A percentile compares a stretch with the other conserved stretches of the same genome.
Evolutionary conservation across 2,797 vertebrate species (phyloP).

Genomic region (Liparis tanakae): DNA sequence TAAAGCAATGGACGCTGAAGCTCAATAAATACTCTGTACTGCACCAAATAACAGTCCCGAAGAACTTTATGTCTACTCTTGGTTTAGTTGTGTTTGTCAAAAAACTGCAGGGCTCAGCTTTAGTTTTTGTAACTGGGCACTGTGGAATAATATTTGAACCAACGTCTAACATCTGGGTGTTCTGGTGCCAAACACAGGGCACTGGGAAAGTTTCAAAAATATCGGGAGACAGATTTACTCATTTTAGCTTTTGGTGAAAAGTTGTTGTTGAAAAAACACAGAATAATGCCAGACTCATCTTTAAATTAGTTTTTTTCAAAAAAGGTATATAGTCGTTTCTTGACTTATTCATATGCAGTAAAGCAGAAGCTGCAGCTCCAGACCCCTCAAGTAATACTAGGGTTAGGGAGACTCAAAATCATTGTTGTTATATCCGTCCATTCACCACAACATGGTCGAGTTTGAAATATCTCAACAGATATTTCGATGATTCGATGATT

Average conservation of each 20-base stretch:
- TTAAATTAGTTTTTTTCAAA: not conserved
- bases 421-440: not conserved
- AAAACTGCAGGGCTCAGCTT: not conserved
- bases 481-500: not conserved
- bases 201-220: not conserved
- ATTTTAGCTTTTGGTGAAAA: conserved; percentile 1
- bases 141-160: not conserved
- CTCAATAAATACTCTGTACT: not conserved
- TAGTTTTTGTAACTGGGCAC: not conserved
- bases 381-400: not conserved
- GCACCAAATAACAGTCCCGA: not conserved
- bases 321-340: not conserved
- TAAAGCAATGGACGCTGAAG: no score
- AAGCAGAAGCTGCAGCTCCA: not conserved
- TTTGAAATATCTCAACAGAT: conserved; percentile 2
- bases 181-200: not conserved
- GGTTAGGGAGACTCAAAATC: not conserved
- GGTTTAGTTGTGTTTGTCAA: not conserved
- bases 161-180: not conserved
- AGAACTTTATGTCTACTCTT: not conserved
- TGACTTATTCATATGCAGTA: not conserved
- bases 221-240: not conserved
- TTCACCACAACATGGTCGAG: not conserved
- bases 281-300: not conserved
- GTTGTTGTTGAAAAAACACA: not conserved